Evolutionary conservation across 2,888 invertebrate species (phyloP).

Genomic region (Hydrotaea diabolus): DNA sequence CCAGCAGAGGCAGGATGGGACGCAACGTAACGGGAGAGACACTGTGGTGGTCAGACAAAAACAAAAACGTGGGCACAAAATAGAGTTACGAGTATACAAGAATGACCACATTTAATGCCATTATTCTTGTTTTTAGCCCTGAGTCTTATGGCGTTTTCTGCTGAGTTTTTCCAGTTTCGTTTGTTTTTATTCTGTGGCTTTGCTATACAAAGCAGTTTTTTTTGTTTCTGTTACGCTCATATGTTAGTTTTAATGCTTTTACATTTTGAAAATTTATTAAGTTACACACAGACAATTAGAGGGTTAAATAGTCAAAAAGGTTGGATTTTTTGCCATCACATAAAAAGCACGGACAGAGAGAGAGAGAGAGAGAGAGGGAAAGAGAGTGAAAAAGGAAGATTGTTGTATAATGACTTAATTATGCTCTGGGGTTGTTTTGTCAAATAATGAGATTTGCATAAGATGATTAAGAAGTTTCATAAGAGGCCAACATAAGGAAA

Average conservation of each 20-base stretch:
- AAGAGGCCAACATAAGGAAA: too few relatives aligned
- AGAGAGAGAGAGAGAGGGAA: too few relatives aligned
- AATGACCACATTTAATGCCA: slow-evolving; percentile 56
- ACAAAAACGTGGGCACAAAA: not conserved
- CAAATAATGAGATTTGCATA: not conserved
- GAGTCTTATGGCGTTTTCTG: slow-evolving; percentile 21
- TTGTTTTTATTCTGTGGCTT: too few relatives aligned
- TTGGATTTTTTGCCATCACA: too few relatives aligned
- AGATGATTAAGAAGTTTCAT: too few relatives aligned
- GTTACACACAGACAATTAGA: slow-evolving; percentile 33
- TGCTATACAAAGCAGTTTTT: too few relatives aligned
- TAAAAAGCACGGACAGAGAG: too few relatives aligned
- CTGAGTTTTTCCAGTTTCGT: not conserved
- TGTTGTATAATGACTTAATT: not conserved
- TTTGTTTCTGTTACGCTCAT: slow-evolving; percentile 30
- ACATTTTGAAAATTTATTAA: slow-evolving; percentile 55
- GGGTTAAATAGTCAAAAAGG: slow-evolving; percentile 15
- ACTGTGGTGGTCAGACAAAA: too few relatives aligned
- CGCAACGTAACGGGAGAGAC: not conserved
- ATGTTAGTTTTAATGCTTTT: slow-evolving; percentile 47
- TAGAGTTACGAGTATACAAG: not conserved
- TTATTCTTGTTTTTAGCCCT: slow-evolving; percentile 50
- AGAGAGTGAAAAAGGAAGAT: not conserved
- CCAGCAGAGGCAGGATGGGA: not conserved
- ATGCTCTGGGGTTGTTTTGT: not conserved